These are phyloP conservation scores for Glaucomys volans DNA, from an alignment of 2,113 vertebrate species.

Conservation along the genomic window DNA sequence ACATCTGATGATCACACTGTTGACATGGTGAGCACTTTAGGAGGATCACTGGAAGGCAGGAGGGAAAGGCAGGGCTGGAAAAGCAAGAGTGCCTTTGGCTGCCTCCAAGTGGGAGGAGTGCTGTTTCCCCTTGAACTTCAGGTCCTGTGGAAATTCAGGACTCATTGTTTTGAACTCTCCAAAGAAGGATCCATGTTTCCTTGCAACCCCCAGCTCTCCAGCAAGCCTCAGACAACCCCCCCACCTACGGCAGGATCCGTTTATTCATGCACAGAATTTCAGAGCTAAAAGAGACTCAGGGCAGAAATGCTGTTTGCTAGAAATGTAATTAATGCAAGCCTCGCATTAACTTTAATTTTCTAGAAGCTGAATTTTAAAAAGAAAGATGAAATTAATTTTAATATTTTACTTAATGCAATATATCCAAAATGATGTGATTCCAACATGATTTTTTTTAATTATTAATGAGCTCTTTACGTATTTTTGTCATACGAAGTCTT, in stretches of 20 bases:
- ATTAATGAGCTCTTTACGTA: background rate
- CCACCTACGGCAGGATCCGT: no score
- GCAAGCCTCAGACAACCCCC: background rate
- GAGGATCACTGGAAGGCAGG: background rate
- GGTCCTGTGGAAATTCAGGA: background rate
- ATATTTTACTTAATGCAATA: background rate
- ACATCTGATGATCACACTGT: background rate
- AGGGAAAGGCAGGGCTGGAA: background rate
- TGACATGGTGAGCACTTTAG: background rate
- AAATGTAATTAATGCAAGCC: background rate
- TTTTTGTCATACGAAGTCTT: background rate
- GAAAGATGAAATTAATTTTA: background rate
- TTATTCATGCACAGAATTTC: background rate
- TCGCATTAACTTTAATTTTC: background rate
- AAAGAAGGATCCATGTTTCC: background rate
- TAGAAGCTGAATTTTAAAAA: background rate
- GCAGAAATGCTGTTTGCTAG: background rate
- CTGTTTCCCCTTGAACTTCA: background rate
- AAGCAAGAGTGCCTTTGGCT: background rate
- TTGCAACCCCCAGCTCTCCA: background rate
- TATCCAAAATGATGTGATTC: background rate
- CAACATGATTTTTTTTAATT: background rate
- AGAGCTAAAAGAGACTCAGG: background rate
- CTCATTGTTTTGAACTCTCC: background rate
- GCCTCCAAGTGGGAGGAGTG: rapidly evolving